Conservation (phyloP, 2,113 vertebrate genomes). For the Antechinus stuartii region DNA sequence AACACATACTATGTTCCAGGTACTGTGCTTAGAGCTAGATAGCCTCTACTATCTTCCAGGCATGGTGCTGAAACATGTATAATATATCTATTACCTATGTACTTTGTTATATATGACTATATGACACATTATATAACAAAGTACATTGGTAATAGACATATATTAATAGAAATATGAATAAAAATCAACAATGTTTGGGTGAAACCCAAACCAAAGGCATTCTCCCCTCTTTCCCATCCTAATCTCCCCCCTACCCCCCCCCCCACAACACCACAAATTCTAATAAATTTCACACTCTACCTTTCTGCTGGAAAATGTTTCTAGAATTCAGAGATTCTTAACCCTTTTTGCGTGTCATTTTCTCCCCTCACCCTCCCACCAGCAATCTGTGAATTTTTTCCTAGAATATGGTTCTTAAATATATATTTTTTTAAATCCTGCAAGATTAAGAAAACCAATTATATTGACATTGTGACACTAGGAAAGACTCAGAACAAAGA, state of each 20-base stretch:
- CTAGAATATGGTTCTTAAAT: background rate
- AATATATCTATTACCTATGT: background rate
- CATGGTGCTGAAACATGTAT: background rate
- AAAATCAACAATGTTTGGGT: background rate
- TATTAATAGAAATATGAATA: background rate
- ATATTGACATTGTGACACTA: background rate
- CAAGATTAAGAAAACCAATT: background rate
- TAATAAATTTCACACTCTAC: background rate
- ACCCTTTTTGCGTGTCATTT: background rate
- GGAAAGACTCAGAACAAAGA: background rate
- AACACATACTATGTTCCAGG: background rate
- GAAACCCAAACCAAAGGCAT: background rate
- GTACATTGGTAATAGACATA: background rate
- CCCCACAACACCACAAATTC: background rate
- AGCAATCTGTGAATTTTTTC: background rate
- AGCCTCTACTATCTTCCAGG: background rate
- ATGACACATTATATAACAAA: background rate
- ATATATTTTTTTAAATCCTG: background rate
- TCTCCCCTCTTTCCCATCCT: background rate
- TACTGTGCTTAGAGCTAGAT: background rate
- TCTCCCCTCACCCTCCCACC: background rate
- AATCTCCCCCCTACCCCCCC: background rate
- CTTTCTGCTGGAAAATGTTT: background rate
- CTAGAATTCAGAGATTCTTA: background rate
- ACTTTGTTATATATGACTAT: too few relatives aligned